Percentiles rank a stretch among this genome's conserved stretches.
Evolutionary conservation across 1,140 invertebrate genomes (phyloP).

Genomic region (Listronotus oregonensis): DNA sequence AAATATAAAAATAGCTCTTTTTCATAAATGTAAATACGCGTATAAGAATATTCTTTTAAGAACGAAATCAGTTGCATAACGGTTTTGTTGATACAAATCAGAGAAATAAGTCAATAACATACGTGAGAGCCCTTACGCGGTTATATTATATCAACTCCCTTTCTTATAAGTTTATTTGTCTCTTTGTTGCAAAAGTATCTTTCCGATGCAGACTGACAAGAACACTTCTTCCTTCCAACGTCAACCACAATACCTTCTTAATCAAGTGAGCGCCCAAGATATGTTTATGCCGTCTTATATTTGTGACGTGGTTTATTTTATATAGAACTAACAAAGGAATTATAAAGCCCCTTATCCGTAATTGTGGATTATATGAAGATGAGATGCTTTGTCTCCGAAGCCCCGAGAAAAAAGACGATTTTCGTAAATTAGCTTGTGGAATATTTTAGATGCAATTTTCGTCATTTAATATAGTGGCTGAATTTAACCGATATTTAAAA

Average conservation of each 20-base stretch:
- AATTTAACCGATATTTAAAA: no score
- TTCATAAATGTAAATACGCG: no score
- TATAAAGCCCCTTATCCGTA: conserved; percentile 32
- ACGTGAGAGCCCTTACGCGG: conserved; percentile 3
- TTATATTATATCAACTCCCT: background rate
- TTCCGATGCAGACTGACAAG: conserved; percentile 52
- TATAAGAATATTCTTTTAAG: no score
- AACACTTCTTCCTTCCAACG: conserved; percentile 51
- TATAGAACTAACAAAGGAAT: conserved; percentile 42
- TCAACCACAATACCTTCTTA: conserved; percentile 50
- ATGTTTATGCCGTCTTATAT: conserved; percentile 49
- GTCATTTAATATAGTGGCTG: no score
- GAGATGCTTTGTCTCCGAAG: conserved; percentile 12
- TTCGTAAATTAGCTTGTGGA: no score
- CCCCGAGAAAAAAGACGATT: background rate
- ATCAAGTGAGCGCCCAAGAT: conserved; percentile 50
- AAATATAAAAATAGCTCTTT: no score
- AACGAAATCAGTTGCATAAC: no score
- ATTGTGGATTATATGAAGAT: conserved; percentile 38
- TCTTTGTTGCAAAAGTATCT: conserved; percentile 49
- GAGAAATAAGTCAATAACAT: conserved; percentile 3
- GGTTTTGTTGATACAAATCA: no score
- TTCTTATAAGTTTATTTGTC: conserved; percentile 44
- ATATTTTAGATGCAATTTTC: no score
- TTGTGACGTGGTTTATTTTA: conserved; percentile 46